Evolutionary conservation across 2,113 vertebrate species (phyloP).

Genomic region (Pavo muticus): DNA sequence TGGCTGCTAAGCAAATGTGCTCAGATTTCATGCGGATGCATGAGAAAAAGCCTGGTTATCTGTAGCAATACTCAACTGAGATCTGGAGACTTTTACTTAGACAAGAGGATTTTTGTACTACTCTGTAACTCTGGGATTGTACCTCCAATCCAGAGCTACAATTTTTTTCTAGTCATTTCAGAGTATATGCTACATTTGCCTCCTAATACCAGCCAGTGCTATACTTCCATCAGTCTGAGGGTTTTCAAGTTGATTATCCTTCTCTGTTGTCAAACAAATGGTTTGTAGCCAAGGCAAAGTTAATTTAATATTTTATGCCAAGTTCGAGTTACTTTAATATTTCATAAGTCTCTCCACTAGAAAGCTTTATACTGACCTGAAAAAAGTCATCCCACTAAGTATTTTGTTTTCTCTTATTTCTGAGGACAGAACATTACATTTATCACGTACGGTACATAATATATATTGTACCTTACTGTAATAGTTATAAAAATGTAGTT

Average conservation of each 20-base stretch:
- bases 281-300: slow-evolving; percentile 14
- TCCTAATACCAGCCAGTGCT: neutral
- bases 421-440: neutral
- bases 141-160: neutral
- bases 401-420: neutral
- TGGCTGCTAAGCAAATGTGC: neutral
- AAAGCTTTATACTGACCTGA: neutral
- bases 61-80: neutral
- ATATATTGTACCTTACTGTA: neutral
- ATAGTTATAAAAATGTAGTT: neutral
- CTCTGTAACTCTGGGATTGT: neutral
- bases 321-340: slow-evolving; percentile 9
- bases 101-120: neutral
- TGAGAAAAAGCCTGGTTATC: neutral
- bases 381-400: neutral
- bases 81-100: neutral
- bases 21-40: neutral
- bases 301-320: slow-evolving; percentile 17
- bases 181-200: neutral
- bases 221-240: accelerated
- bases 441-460: neutral
- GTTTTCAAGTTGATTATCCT: neutral
- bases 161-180: neutral
- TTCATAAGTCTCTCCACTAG: neutral
- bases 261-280: neutral